Evolutionary conservation across 1,140 invertebrate genomes (phyloP).

Genomic region (Platyscapa corneri): DNA sequence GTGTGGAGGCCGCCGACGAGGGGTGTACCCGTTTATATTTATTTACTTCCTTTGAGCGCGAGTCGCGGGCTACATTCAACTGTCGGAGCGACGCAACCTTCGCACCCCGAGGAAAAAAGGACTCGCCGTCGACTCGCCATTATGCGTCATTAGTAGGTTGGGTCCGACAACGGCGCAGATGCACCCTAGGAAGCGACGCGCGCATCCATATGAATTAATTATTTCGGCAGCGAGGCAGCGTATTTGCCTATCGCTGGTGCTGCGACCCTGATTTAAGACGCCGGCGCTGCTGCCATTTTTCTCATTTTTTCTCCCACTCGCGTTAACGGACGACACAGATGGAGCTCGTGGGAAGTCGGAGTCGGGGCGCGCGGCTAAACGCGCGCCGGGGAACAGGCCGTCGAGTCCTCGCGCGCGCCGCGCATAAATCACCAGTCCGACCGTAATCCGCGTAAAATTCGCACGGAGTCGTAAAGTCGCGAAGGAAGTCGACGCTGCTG

Average conservation of each 20-base stretch:
- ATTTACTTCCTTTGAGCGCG: not conserved
- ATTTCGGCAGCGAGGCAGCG: no score
- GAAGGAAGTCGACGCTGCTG: not conserved
- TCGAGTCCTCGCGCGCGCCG: no score
- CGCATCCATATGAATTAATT: not conserved
- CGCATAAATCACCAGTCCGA: constrained; percentile 20
- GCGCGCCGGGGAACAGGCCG: no score
- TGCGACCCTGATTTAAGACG: no score
- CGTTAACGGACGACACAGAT: no score
- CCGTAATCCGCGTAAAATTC: constrained; percentile 51
- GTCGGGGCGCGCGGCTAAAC: no score
- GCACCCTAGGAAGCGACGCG: no score
- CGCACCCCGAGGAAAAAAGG: not conserved
- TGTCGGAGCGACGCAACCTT: not conserved
- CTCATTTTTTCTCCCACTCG: no score
- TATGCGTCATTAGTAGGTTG: constrained; percentile 37
- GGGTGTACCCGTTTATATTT: constrained; percentile 5
- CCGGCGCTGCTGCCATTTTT: no score
- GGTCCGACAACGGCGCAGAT: not conserved
- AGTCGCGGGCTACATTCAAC: not conserved
- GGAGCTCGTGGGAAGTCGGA: not conserved
- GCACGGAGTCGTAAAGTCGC: constrained; percentile 13
- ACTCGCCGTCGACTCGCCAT: not conserved
- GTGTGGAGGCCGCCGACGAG: not conserved
- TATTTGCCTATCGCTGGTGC: no score